Evolutionary conservation across 2,888 invertebrate species (phyloP), one percentile per base, ranked within the genome.

Genomic region (Nemotelus pantherinus): DNA sequence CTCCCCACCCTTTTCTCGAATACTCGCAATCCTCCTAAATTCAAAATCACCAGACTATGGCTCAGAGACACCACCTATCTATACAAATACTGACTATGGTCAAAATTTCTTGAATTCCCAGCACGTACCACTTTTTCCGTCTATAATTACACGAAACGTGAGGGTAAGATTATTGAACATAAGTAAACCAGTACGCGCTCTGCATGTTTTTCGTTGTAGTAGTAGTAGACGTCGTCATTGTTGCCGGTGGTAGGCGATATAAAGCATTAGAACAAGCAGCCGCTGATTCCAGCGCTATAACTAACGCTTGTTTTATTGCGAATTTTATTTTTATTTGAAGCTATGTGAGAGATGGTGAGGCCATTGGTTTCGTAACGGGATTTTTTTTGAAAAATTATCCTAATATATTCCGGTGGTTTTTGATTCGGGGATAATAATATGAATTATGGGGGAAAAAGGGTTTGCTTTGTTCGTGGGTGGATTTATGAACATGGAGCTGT

Each of bases 91-190:
- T 25, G 25, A 25, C 25, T 58, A 72, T 58, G 72, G 72, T 72
- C 72, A 72, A 60, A 9, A 41, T 39, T 57, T 72, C 68, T 57
- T 60, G 58, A 60, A 72, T 72, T 72, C 72, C 58, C 3, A 47
- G 47, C 72, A 72, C 72, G 72, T 72, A 72, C 25, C 25, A 71
- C 43, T 57, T 72, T 72, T 72, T 60, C 58, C 25, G 58, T 72
- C 58, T 72, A 58, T 72, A 72, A 72, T 72, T 72, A 72, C 58
- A 58, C 47, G 58, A 60, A 72, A 72, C 72, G 72, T 72, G 72
- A 72, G 72, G 72, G 72, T 58, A 58, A 72, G 55, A 72, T 72
- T 57, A 72, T 47, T 72, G 57, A 47, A 45, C 58, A 47, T 47
- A 58, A 72, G 72, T 72, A 72, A 25, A 58, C 47, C 72, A 72